phyloP scores from a whole-genome alignment of 1,140 invertebrate genomes.

The Steinernema khuongi region DNA sequence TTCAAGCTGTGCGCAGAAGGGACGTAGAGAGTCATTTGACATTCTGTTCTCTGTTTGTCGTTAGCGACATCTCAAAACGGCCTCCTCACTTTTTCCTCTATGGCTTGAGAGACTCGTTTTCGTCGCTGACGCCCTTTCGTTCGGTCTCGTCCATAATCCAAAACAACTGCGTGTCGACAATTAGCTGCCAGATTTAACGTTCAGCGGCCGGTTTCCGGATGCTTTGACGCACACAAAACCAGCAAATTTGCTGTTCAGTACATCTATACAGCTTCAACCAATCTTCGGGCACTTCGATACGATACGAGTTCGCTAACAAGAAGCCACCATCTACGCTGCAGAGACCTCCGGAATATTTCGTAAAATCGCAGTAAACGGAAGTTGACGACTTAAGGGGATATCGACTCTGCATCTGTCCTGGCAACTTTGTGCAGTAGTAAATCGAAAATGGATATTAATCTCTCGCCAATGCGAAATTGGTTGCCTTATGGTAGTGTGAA shows the following conservation, averaged over 20 bases:
- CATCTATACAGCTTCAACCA: no score
- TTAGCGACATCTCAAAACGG: neutral
- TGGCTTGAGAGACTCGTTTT: neutral
- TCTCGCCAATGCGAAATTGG: no score
- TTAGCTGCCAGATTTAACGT: slow-evolving; percentile 16
- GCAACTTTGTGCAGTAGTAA: no score
- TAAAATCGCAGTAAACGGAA: no score
- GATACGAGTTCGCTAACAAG: no score
- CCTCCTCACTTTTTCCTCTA: neutral
- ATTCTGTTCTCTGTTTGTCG: slow-evolving; percentile 1
- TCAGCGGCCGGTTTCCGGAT: slow-evolving; percentile 11
- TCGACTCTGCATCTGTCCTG: no score
- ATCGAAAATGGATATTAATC: no score
- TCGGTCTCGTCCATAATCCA: neutral
- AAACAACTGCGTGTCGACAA: slow-evolving; percentile 16
- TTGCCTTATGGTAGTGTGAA: no score
- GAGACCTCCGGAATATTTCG: no score
- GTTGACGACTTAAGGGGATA: no score
- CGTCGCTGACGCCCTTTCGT: slow-evolving; percentile 8
- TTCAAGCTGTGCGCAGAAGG: slow-evolving; percentile 7
- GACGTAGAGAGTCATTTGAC: slow-evolving; percentile 10
- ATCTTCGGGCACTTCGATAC: no score
- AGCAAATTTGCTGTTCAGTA: slow-evolving; percentile 4
- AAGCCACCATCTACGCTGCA: no score
- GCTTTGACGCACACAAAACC: neutral